Evolutionary conservation across 1,140 invertebrate genomes (phyloP).

Genomic region (Trichomalopsis sarcophagae): DNA sequence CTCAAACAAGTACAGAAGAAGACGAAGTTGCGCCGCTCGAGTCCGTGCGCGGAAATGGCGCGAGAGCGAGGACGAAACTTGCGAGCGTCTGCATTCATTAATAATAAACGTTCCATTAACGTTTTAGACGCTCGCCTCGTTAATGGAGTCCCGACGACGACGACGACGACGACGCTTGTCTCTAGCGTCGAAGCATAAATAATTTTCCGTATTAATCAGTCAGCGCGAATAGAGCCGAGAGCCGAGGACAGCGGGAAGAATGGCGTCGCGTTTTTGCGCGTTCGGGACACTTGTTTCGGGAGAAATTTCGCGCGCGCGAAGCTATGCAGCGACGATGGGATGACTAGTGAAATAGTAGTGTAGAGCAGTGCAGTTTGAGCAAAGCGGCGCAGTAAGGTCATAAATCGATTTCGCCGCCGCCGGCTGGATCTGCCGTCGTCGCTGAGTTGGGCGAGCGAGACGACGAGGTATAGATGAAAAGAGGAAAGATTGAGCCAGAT

Average conservation of each 20-base stretch:
- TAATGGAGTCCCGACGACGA: neutral
- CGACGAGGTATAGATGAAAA: conserved; percentile 29
- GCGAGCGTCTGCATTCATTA: conserved; percentile 4
- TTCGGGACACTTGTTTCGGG: neutral
- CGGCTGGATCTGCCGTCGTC: neutral
- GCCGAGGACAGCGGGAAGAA: neutral
- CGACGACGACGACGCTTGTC: neutral
- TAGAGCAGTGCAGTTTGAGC: neutral
- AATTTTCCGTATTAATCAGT: conserved; percentile 21
- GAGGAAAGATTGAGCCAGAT: conserved; percentile 29
- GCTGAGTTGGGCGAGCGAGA: neutral
- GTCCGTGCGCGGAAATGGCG: neutral
- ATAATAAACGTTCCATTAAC: conserved; percentile 25
- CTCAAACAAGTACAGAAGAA: neutral
- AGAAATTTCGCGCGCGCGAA: neutral
- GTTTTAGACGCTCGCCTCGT: neutral
- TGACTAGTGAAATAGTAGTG: neutral
- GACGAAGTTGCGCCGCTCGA: neutral
- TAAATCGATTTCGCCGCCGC: neutral
- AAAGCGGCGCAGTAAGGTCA: neutral
- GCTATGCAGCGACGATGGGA: neutral
- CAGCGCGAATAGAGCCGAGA: neutral
- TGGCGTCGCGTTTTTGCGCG: too few relatives aligned
- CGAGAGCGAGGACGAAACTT: neutral
- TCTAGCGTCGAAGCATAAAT: conserved; percentile 16